Evolutionary conservation across 2,888 invertebrate genomes (phyloP).

Genomic region (Arrhopalites spinosus): DNA sequence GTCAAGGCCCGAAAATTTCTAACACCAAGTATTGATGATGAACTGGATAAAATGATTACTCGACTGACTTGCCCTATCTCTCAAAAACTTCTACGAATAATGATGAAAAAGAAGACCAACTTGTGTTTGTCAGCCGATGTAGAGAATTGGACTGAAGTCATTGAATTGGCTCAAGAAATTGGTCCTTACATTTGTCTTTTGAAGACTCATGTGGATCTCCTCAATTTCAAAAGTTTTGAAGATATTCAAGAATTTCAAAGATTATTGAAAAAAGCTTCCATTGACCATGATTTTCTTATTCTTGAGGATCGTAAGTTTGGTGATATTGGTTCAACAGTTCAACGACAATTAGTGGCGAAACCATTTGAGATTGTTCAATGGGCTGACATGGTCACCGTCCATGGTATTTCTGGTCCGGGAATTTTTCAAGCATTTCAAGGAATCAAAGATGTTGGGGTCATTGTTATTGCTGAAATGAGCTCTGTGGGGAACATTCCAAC

Average conservation of each 20-base stretch:
- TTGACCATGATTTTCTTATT: constrained; percentile 72
- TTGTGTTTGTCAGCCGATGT: constrained; percentile 90
- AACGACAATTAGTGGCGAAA: constrained; percentile 66
- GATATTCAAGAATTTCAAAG: constrained; percentile 72
- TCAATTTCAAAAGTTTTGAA: constrained; percentile 59
- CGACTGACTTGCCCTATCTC: constrained; percentile 29
- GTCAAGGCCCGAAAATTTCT: constrained; percentile 33
- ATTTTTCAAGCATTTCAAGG: constrained; percentile 66
- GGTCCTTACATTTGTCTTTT: constrained; percentile 70
- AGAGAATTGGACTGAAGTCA: constrained; percentile 70
- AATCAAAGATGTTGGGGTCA: constrained; percentile 59
- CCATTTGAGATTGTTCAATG: constrained; percentile 69
- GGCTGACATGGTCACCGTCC: constrained; percentile 92
- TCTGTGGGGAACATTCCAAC: constrained; percentile 65
- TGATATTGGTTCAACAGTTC: constrained; percentile 93
- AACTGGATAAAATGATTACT: constrained; percentile 29
- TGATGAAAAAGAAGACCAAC: constrained; percentile 84
- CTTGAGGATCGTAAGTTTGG: constrained; percentile 97
- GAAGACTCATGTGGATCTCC: constrained; percentile 66
- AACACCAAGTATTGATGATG: constrained; percentile 34
- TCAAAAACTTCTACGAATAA: constrained; percentile 71
- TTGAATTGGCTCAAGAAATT: constrained; percentile 73
- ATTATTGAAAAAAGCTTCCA: constrained; percentile 59
- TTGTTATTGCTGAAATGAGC: constrained; percentile 88
- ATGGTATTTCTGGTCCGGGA: constrained; percentile 82